A percentile compares a stretch with the other conserved stretches of the same genome.
Evolutionary conservation across 2,888 invertebrate species (phyloP).

Genomic region (Gymnoscelis rufifasciata): DNA sequence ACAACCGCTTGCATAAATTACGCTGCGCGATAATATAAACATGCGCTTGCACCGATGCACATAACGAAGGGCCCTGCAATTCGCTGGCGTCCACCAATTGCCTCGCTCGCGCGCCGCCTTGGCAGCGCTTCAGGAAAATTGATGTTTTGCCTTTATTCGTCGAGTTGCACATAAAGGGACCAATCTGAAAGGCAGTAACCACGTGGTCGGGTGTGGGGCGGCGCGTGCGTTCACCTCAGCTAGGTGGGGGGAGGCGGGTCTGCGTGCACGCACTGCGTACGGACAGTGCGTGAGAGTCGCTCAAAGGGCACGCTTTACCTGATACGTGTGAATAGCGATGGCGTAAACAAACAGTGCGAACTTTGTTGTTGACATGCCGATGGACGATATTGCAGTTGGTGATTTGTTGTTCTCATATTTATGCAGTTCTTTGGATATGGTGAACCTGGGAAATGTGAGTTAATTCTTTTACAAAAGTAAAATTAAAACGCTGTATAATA

Average conservation of each 20-base stretch:
- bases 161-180: slow-evolving; percentile 56
- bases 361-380: slow-evolving; percentile 31
- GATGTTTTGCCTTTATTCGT: slow-evolving; percentile 54
- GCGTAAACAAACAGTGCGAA: slow-evolving; percentile 28
- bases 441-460: slow-evolving; percentile 46
- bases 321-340: slow-evolving; percentile 16
- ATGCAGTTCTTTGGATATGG: slow-evolving; percentile 36
- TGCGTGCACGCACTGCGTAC: slow-evolving; percentile 69
- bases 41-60: slow-evolving; percentile 13
- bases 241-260: slow-evolving; percentile 52
- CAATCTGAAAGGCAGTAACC: slow-evolving; percentile 56
- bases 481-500: no score
- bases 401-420: no score
- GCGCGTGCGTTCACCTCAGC: slow-evolving; percentile 43
- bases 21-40: slow-evolving; percentile 8
- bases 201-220: slow-evolving; percentile 49
- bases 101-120: slow-evolving; percentile 34
- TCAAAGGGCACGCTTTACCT: slow-evolving; percentile 34
- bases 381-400: slow-evolving; percentile 36
- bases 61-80: slow-evolving; percentile 19
- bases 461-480: background rate
- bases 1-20: background rate
- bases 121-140: slow-evolving; percentile 54
- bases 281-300: slow-evolving; percentile 63
- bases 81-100: slow-evolving; percentile 45